Conservation (phyloP, 1,140 invertebrate species). For the Zaprionus kolodkinae region DNA sequence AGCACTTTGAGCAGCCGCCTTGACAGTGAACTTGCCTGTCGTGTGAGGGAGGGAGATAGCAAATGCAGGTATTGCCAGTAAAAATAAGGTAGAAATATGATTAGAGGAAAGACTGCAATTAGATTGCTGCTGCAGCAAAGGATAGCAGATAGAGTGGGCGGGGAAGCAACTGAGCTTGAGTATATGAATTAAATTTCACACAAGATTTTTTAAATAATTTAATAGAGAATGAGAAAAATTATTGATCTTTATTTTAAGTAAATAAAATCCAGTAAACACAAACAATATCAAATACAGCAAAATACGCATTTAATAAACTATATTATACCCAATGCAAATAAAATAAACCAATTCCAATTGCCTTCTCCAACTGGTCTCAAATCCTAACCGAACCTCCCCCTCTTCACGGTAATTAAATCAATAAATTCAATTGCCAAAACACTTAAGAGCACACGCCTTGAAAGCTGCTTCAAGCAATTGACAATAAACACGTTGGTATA, state of each 20-base stretch:
- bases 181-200: too few relatives aligned
- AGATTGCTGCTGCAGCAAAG: constrained; percentile 6
- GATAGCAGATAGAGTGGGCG: neutral
- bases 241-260: neutral
- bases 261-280: neutral
- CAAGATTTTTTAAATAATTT: too few relatives aligned
- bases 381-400: neutral
- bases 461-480: neutral
- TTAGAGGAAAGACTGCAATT: constrained; percentile 21
- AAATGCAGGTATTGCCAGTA: constrained; percentile 13
- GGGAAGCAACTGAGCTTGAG: neutral
- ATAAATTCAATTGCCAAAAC: neutral
- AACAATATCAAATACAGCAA: neutral
- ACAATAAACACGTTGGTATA: neutral
- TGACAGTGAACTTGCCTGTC: constrained; percentile 63
- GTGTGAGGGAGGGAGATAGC: neutral
- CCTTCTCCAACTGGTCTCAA: neutral
- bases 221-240: too few relatives aligned
- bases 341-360: neutral
- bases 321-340: neutral
- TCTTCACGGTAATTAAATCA: neutral
- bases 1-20: constrained; percentile 68
- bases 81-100: constrained; percentile 18
- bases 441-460: neutral
- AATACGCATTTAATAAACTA: neutral